phyloP scores from a whole-genome alignment of 64 coral and sea anemone genomes.

The Hydrozoanthus tunicans region DNA sequence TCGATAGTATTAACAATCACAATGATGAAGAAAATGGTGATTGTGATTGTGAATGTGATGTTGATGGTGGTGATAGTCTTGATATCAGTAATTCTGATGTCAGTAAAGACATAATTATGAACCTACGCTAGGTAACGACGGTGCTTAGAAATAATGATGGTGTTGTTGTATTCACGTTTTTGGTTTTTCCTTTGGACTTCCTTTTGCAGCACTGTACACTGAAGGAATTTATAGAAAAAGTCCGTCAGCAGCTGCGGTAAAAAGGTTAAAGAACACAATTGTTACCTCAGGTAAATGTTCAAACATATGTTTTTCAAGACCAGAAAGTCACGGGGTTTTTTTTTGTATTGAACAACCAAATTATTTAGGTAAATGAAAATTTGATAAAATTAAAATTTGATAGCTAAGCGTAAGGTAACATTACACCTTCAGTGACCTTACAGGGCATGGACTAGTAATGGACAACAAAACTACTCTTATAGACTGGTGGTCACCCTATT shows the following conservation, averaged over 20 bases:
- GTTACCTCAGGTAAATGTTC: constrained; percentile 55
- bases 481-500: no score
- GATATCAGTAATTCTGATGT: background rate
- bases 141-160: background rate
- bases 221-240: constrained; percentile 96
- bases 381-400: no score
- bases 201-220: constrained; percentile 76
- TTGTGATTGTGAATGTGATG: background rate
- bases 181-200: background rate
- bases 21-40: background rate
- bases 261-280: constrained; percentile 88
- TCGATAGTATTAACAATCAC: background rate
- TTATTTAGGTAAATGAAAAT: no score
- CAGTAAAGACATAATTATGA: background rate
- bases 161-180: background rate
- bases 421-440: no score
- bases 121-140: background rate
- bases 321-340: no score
- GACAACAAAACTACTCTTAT: no score
- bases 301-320: background rate
- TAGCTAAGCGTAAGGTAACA: no score
- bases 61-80: background rate
- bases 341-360: no score
- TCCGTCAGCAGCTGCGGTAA: constrained; percentile 72
- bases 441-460: no score